Evolutionary conservation across 1,140 invertebrate species (phyloP).

Genomic region (Caerostris darwini): DNA sequence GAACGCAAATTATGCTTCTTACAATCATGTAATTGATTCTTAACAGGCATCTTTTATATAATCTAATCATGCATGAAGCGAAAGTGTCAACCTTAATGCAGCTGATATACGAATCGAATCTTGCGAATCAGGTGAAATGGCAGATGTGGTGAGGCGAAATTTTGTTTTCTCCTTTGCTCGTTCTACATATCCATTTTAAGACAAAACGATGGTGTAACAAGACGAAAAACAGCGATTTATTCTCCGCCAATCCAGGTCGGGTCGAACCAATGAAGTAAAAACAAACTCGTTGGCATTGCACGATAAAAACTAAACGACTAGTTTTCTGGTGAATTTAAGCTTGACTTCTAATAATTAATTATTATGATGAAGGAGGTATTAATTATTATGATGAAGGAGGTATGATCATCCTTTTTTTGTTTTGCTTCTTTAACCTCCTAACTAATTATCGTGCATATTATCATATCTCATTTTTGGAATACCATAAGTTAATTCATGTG

Average conservation of each 20-base stretch:
- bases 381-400: too few relatives aligned
- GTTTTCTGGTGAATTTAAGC: too few relatives aligned
- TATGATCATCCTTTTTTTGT: too few relatives aligned
- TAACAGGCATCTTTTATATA: background rate
- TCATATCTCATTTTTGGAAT: too few relatives aligned
- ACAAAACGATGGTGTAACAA: background rate
- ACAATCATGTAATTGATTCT: background rate
- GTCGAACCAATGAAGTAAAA: background rate
- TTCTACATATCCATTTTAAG: slow-evolving; percentile 13
- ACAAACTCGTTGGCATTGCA: background rate
- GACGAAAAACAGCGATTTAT: background rate
- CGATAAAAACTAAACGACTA: too few relatives aligned
- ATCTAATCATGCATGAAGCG: background rate
- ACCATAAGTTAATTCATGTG: too few relatives aligned
- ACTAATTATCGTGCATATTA: too few relatives aligned
- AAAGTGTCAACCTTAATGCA: background rate
- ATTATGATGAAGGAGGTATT: too few relatives aligned
- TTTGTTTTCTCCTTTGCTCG: background rate
- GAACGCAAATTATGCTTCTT: background rate
- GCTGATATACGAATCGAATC: background rate
- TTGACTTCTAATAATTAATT: too few relatives aligned
- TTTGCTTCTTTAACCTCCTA: too few relatives aligned
- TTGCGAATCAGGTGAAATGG: background rate
- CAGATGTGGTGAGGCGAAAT: background rate
- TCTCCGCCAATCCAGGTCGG: background rate